phyloP scores from a whole-genome alignment of 1,140 invertebrate genomes.

The Habropoda laboriosa region DNA sequence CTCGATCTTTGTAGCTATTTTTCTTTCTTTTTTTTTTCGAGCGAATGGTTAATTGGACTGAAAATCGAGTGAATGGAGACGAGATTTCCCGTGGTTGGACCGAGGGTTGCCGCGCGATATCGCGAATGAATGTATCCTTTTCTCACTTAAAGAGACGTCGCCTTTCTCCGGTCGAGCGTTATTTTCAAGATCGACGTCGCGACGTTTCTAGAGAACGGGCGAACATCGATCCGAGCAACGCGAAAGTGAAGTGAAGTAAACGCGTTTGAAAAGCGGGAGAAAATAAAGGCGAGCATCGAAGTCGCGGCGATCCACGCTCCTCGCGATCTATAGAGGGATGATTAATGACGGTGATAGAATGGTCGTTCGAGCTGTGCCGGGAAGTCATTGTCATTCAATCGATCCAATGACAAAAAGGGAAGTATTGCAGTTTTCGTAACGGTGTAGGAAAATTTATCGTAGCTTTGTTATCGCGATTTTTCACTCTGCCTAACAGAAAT shows the following conservation, averaged over 20 bases:
- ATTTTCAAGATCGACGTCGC: slow-evolving; percentile 15
- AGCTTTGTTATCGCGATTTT: too few relatives aligned
- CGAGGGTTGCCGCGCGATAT: background rate
- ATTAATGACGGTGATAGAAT: slow-evolving; percentile 42
- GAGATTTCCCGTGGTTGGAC: background rate
- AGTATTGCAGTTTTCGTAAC: too few relatives aligned
- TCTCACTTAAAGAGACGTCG: background rate
- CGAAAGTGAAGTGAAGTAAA: slow-evolving; percentile 16
- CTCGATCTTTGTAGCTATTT: background rate
- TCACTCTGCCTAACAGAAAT: too few relatives aligned
- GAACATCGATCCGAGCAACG: background rate
- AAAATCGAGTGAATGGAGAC: background rate
- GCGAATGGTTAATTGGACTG: background rate
- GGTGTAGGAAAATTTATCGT: too few relatives aligned
- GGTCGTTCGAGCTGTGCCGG: slow-evolving; percentile 3
- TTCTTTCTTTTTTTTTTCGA: too few relatives aligned
- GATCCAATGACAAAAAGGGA: background rate
- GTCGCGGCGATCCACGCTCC: slow-evolving; percentile 14
- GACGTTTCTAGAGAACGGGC: background rate
- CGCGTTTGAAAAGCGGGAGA: slow-evolving; percentile 19
- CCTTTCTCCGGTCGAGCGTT: background rate
- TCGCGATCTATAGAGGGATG: slow-evolving; percentile 32
- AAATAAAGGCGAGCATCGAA: slow-evolving; percentile 13
- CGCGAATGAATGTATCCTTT: background rate
- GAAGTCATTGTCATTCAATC: slow-evolving; percentile 38